A percentile compares a stretch with the other conserved stretches of the same genome.
Evolutionary conservation across 2,888 invertebrate species (phyloP).

Genomic region (Chrysina gloriosa): DNA sequence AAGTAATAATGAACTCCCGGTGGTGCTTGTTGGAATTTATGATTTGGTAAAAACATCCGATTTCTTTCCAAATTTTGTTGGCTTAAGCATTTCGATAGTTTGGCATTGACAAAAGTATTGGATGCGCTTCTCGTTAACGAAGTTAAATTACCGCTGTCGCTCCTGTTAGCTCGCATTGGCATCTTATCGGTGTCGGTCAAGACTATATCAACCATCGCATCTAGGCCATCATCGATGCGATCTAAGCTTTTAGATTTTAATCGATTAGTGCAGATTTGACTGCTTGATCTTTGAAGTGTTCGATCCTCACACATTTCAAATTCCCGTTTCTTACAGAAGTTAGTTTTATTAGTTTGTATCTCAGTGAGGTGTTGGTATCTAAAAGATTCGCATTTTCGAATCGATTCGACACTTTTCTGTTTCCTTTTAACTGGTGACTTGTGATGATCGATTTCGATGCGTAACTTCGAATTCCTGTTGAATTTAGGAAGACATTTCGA

Average conservation of each 20-base stretch:
- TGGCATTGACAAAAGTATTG: slow-evolving; percentile 50
- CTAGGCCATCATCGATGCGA: slow-evolving; percentile 77
- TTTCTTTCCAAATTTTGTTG: slow-evolving; percentile 57
- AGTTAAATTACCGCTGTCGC: slow-evolving; percentile 57
- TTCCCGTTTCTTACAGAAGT: neutral
- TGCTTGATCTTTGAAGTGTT: slow-evolving; percentile 33
- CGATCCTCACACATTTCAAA: slow-evolving; percentile 37
- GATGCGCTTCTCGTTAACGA: slow-evolving; percentile 56
- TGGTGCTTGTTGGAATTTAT: slow-evolving; percentile 52
- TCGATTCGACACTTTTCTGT: slow-evolving; percentile 15
- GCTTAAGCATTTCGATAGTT: slow-evolving; percentile 45
- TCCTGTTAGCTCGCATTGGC: slow-evolving; percentile 50
- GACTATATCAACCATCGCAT: slow-evolving; percentile 79
- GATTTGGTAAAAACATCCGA: slow-evolving; percentile 61
- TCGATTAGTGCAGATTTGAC: slow-evolving; percentile 30
- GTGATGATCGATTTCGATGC: slow-evolving; percentile 15
- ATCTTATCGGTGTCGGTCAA: slow-evolving; percentile 65
- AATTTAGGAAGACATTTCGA: slow-evolving; percentile 63
- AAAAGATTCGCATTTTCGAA: slow-evolving; percentile 53
- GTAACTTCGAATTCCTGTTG: slow-evolving; percentile 34
- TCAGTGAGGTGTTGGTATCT: slow-evolving; percentile 43
- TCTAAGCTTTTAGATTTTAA: slow-evolving; percentile 78
- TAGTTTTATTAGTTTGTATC: neutral
- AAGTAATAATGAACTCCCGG: slow-evolving; percentile 65
- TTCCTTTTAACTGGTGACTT: slow-evolving; percentile 15